Evolutionary conservation across 23 tunicate species (phyloP), one percentile per base, ranked within the genome.

Genomic region (Ciona savignyi): DNA sequence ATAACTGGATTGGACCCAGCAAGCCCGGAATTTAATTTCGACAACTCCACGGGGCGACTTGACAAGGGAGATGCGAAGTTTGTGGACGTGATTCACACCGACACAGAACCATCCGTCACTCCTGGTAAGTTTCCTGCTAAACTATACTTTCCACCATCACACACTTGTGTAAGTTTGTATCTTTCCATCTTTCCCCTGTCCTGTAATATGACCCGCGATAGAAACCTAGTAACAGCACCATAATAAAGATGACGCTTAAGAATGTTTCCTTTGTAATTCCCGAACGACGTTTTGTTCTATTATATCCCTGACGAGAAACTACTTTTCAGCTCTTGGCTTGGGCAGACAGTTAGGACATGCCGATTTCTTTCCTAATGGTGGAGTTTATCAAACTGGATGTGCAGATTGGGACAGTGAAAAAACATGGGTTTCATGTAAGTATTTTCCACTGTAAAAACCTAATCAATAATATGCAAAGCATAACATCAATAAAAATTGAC

Each of bases 1-100:
- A 91, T 91, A 28, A 91, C 81, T 24, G 97, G 97, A 1, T 71
- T 91, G 3, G 97, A 91, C 35, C 97, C 97, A 63, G 97, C 97
- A 30, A 91, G 75, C 35, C 97, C 97, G 11, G 86, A 77, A 0
- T 91, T 91, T 72, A 83, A 91, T 67, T 80, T 34, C 30, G 97
- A 91, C 35, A 70, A 34, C 63, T 56, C 97, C 20, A 4, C 32
- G 22, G 97, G 84, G 26, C 90, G 97, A 0, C 70, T 91, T 63
- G 97, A 91, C 56, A 80, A 76, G 31, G 65, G 75, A 0, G 97
- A 91, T 60, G 97, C 91, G 23, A 68, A 85, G 27, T 91, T 91
- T 66, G 91, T 91, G 29, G 97, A 91, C 34, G 74, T 91, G 4
- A 80, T 91, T 19, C 97, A 91, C 86, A 91, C 97, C 22, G 97